Conservation (phyloP, 2,797 vertebrate species). For the Falco concolor region DNA sequence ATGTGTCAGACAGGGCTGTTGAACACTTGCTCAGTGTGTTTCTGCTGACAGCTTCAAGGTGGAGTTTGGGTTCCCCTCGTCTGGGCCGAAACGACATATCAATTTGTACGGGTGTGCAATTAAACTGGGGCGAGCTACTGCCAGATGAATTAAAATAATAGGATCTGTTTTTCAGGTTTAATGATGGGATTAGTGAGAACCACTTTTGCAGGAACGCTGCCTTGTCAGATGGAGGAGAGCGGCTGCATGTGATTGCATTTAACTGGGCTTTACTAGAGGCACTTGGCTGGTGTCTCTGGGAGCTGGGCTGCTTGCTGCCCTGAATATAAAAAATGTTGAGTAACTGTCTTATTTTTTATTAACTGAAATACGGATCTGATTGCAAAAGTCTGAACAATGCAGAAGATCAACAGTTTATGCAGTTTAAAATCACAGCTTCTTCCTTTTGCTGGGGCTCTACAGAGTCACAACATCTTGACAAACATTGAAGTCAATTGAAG, state of each 20-base stretch:
- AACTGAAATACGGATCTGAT: neutral
- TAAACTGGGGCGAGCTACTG: neutral
- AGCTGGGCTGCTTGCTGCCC: neutral
- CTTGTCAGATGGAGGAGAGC: neutral
- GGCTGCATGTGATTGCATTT: neutral
- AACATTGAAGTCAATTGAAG: neutral
- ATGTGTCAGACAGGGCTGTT: too few species aligned
- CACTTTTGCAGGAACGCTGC: neutral
- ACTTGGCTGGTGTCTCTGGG: neutral
- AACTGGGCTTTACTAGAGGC: neutral
- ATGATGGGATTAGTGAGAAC: neutral
- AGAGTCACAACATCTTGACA: neutral
- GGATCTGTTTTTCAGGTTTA: neutral
- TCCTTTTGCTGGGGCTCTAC: neutral
- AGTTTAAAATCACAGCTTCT: neutral
- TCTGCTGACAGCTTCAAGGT: neutral
- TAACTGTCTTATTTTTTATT: slow-evolving; percentile 21
- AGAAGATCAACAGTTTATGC: neutral
- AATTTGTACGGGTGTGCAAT: neutral
- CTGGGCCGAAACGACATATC: neutral
- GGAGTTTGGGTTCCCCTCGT: neutral
- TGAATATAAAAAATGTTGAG: neutral
- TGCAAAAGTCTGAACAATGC: neutral
- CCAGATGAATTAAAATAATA: neutral
- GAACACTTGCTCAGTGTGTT: neutral